Percentiles rank a stretch among this genome's conserved stretches.
Evolutionary conservation across 2,888 invertebrate genomes (phyloP).

Genomic region (Eristalinus aeneus): DNA sequence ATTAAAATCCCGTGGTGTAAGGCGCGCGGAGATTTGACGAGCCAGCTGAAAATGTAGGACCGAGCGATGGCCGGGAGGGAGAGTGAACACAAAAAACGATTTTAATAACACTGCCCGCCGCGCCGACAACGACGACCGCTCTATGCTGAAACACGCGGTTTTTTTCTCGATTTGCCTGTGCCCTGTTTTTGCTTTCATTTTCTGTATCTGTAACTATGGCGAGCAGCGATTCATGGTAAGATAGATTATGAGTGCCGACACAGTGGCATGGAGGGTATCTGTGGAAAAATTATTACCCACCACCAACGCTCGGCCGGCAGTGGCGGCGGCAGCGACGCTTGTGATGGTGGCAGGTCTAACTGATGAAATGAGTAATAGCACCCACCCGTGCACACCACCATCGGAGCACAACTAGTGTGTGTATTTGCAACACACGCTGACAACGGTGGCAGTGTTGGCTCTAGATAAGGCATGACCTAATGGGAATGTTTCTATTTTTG

Average conservation of each 20-base stretch:
- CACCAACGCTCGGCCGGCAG: slow-evolving; percentile 23
- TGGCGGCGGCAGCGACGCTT: too few species aligned
- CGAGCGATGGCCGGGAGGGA: slow-evolving; percentile 11
- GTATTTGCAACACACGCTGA: neutral
- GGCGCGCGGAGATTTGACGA: slow-evolving; percentile 5
- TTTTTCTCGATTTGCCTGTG: neutral
- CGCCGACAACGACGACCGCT: slow-evolving; percentile 21
- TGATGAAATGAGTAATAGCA: slow-evolving; percentile 41
- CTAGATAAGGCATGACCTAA: slow-evolving; percentile 62
- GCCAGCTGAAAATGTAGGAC: neutral
- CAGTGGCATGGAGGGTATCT: slow-evolving; percentile 40
- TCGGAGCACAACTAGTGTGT: neutral
- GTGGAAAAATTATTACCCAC: slow-evolving; percentile 40
- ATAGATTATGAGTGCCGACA: slow-evolving; percentile 44
- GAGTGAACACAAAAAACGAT: slow-evolving; percentile 29
- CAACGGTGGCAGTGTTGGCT: neutral
- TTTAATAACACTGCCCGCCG: slow-evolving; percentile 49
- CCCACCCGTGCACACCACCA: neutral
- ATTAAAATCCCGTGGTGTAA: neutral
- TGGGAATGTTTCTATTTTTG: slow-evolving; percentile 39
- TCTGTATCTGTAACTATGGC: slow-evolving; percentile 22
- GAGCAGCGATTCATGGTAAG: slow-evolving; percentile 44
- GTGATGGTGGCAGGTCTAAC: neutral
- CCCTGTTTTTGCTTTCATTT: neutral
- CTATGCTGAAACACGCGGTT: slow-evolving; percentile 24